Evolutionary conservation across 2,888 invertebrate species (phyloP), one percentile per base, ranked within the genome.

Genomic region (Eupithecia tripunctaria): DNA sequence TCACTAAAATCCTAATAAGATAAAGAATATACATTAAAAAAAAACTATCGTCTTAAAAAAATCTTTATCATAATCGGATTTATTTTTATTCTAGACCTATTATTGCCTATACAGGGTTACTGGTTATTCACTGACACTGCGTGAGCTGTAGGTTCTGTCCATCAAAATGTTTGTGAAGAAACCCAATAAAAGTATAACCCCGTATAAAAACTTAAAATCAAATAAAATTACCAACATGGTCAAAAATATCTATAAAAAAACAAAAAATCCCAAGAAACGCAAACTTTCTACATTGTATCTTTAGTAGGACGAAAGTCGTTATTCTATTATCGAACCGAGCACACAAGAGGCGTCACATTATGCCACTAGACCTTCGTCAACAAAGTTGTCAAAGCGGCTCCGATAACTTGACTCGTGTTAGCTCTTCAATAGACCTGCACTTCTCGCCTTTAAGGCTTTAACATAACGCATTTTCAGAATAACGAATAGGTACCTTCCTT

Each of bases 341-440:
- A 66, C 67, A 36, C 65, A 74, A 75, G 74, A 67, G 72, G 67
- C 63, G 72, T 72, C 70, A 75, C 66, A 72, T 73, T 68, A 70
- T 73, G 70, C 68, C 64, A 56, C 66, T 73, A 68, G 69, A 76
- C 79, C 77, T 78, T 77, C 77, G 77, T 76, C 79, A 77, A 75
- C 72, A 67, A 79, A 74, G 73, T 78, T 78, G 70, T 77, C 75
- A 73, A 77, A 74, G 75, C 65, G 71, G 56, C 56, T 56, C 67
- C 66, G 70, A 70, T 74, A 77, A 70, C 76, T 77, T 62, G 71
- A 71, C 73, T 74, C 68, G 62, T 75, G 71, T 74, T 77, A 73
- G 38, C 79, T 72, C 77, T 76, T 79, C 76, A 77, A 66, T 72
- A 14, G 74, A 73, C 77, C 68, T 76, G 70, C 74, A 74, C 72